Evolutionary conservation across 1,140 invertebrate genomes (phyloP), one percentile per base, ranked within the genome.

Genomic region (Thrips palmi): DNA sequence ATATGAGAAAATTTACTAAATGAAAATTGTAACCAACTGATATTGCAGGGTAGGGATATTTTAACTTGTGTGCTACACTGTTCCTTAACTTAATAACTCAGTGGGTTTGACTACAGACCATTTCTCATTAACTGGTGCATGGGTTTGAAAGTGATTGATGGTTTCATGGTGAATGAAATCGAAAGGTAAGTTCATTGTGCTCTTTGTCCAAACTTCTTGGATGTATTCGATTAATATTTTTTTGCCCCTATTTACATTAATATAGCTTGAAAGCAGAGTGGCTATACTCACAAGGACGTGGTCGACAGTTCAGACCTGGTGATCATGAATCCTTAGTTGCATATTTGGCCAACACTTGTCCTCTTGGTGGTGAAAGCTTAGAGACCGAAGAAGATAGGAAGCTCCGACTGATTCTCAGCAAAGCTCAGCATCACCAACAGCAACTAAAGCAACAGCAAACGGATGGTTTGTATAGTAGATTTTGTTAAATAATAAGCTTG

Each of bases 121-220:
- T 92, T 85, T 66, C 67, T 91, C 41, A 71, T 91, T 38, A 92
- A 91, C 60, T 92, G 87, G 86, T 84, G 84, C 57, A 71, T 85
- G 65, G 78, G 70, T 53, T 67, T 92, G 2, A 78, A 80, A 56
- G 70, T 78, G 11, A 75, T 93, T 29, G 88, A 93, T 63, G 86
- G 84, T 25, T 85, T 77, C 58, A 69, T 78, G 36, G 79, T 92
- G 33, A 77, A 80, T 56, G 78, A 85, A 30, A 79, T 88, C 49
- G 87, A 93, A 68, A 82, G 78, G 81, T 85, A 64, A 63, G 53
- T 33, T 2, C n/a, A 25, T 40, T 29, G 44, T 33, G 5, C 21
- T 43, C 20, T 25, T 14, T 17, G 18, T 8, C 21, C 11, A 23
- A 24, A 37, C 12, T 12, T 31, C 31, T 30, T 5, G 14, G 11